Conservation (phyloP, 1,140 invertebrate genomes). For the Zaprionus ghesquierei region DNA sequence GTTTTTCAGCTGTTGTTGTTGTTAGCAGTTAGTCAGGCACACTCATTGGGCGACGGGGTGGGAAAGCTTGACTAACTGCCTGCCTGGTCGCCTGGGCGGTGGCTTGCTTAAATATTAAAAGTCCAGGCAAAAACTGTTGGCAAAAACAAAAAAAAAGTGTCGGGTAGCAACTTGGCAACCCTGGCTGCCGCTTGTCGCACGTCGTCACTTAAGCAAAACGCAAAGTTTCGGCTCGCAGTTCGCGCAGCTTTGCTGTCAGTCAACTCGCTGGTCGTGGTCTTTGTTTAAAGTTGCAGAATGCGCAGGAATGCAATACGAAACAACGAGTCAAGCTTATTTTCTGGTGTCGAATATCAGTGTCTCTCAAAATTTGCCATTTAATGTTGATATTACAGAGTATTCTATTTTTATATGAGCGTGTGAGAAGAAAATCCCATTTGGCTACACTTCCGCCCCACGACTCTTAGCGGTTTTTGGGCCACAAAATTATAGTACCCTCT, state of each 20-base stretch:
- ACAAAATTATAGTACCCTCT: neutral
- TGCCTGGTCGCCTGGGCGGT: conserved; percentile 16
- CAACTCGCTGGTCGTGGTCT: conserved; percentile 47
- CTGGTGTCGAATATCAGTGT: neutral
- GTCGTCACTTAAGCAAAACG: conserved; percentile 79
- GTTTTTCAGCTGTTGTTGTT: conserved; percentile 35
- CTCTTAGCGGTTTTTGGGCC: neutral
- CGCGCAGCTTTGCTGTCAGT: conserved; percentile 29
- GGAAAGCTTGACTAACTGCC: conserved; percentile 12
- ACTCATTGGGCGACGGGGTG: conserved; percentile 23
- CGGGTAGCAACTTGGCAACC: conserved; percentile 9
- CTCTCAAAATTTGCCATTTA: neutral
- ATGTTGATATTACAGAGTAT: neutral
- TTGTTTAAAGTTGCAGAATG: conserved; percentile 53
- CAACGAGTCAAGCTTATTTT: neutral
- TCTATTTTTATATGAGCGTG: neutral
- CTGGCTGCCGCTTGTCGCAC: conserved; percentile 67
- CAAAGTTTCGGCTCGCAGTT: conserved; percentile 56
- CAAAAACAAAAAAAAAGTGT: neutral
- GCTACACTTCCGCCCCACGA: no score
- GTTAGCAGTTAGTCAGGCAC: conserved; percentile 55
- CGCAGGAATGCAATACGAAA: conserved; percentile 29
- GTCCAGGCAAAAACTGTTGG: conserved; percentile 45
- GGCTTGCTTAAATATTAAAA: conserved; percentile 73
- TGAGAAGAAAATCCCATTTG: neutral